Conservation (phyloP, 2,113 vertebrate species). For the Cisticola juncidis region DNA sequence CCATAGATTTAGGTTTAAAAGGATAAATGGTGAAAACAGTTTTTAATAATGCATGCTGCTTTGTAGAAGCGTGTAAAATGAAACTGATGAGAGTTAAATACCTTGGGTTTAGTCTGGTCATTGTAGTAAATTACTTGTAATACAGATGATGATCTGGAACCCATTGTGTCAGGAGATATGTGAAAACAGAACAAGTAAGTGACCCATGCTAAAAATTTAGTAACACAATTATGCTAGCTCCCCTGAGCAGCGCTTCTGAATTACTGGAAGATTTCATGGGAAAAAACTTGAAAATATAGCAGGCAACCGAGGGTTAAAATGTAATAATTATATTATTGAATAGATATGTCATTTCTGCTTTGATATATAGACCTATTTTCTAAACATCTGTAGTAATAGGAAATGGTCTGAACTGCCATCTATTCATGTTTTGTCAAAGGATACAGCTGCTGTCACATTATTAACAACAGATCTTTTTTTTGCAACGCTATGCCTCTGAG, state of each 20-base stretch:
- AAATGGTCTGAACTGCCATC: neutral
- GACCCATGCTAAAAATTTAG: neutral
- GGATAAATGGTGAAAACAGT: neutral
- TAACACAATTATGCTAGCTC: neutral
- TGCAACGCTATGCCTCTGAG: neutral
- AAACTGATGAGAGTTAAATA: slow-evolving; percentile 21
- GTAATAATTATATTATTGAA: neutral
- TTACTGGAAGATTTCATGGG: slow-evolving; percentile 10
- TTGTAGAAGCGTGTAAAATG: neutral
- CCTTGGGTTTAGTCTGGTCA: neutral
- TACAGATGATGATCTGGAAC: slow-evolving; percentile 13
- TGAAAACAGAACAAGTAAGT: slow-evolving; percentile 25
- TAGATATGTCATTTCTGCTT: neutral
- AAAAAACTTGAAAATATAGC: neutral
- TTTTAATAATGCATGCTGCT: neutral
- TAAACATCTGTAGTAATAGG: slow-evolving; percentile 11
- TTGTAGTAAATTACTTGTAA: neutral
- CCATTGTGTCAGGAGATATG: neutral
- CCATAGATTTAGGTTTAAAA: neutral
- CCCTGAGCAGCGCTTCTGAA: neutral
- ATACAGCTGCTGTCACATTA: neutral
- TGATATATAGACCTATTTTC: slow-evolving; percentile 31
- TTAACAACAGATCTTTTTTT: slow-evolving; percentile 16
- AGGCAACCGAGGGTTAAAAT: slow-evolving; percentile 23
- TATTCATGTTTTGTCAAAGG: slow-evolving; percentile 3